phyloP scores from a whole-genome alignment of 2,797 vertebrate species.

The Sebastes itinus region DNA sequence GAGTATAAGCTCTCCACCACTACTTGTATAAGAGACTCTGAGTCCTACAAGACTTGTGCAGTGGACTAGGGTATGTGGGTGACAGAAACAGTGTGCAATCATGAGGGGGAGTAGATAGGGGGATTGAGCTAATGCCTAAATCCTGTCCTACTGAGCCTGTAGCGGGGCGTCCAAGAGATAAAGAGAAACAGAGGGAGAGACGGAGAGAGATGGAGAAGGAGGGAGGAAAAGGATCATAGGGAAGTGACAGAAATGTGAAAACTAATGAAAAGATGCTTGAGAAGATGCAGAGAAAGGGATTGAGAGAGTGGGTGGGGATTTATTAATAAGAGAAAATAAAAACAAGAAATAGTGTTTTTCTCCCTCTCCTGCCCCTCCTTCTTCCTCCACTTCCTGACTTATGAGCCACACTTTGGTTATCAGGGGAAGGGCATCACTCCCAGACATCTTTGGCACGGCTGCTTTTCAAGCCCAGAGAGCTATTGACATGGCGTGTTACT shows the following conservation, averaged over 20 bases:
- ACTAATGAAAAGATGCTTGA: slow-evolving; percentile 36
- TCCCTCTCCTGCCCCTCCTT: slow-evolving; percentile 3
- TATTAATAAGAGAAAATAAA: slow-evolving; percentile 49
- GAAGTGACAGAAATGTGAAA: slow-evolving; percentile 37
- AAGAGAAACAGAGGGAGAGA: slow-evolving; percentile 58
- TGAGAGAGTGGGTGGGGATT: slow-evolving; percentile 12
- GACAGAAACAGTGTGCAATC: slow-evolving; percentile 74
- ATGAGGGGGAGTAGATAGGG: slow-evolving; percentile 68
- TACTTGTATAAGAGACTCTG: slow-evolving; percentile 40
- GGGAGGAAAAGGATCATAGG: slow-evolving; percentile 12
- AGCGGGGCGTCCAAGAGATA: slow-evolving; percentile 67
- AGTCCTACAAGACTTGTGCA: slow-evolving; percentile 54
- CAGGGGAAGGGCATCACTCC: slow-evolving; percentile 78
- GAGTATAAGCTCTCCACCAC: slow-evolving; percentile 44
- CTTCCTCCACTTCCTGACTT: slow-evolving; percentile 62
- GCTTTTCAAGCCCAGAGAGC: slow-evolving; percentile 76
- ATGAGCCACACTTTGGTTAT: slow-evolving; percentile 74
- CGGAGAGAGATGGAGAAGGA: slow-evolving; percentile 6
- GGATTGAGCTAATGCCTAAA: slow-evolving; percentile 77
- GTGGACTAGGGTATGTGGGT: slow-evolving; percentile 56
- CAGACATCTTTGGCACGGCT: slow-evolving; percentile 77
- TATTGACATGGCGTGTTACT: slow-evolving; percentile 78
- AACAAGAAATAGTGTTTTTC: slow-evolving; percentile 24
- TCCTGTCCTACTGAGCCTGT: slow-evolving; percentile 74
- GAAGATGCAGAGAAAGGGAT: slow-evolving; percentile 22